Conservation (phyloP, 2,888 invertebrate genomes). For the Chloroclystis v-ata region DNA sequence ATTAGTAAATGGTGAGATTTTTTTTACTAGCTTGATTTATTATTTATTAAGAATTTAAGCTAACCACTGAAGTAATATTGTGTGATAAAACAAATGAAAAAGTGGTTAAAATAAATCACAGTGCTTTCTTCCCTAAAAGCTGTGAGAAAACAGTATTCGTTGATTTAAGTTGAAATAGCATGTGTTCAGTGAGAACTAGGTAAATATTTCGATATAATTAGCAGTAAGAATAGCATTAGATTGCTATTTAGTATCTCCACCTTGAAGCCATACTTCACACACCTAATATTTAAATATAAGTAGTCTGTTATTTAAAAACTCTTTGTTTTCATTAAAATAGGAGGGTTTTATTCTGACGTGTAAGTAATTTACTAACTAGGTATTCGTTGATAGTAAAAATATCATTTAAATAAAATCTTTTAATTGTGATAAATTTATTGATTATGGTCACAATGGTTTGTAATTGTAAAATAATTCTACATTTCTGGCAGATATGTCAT, state of each 20-base stretch:
- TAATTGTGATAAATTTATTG: too few relatives aligned
- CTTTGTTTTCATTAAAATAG: neutral
- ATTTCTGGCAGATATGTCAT: slow-evolving; percentile 22
- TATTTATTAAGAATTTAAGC: too few relatives aligned
- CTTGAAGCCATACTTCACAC: too few relatives aligned
- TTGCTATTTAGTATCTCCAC: slow-evolving; percentile 37
- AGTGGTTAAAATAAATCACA: slow-evolving; percentile 2
- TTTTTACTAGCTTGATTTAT: too few relatives aligned
- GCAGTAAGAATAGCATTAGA: slow-evolving; percentile 42
- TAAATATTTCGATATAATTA: slow-evolving; percentile 58
- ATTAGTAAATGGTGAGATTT: too few relatives aligned
- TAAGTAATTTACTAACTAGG: too few relatives aligned
- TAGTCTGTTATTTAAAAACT: neutral
- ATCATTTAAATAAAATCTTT: too few relatives aligned
- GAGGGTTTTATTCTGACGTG: neutral
- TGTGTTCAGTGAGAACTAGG: slow-evolving; percentile 69
- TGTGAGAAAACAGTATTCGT: slow-evolving; percentile 26
- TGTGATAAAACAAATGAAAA: too few relatives aligned
- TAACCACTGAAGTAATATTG: neutral
- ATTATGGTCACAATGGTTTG: too few relatives aligned
- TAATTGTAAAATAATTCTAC: neutral
- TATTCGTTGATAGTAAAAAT: too few relatives aligned
- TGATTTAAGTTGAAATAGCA: slow-evolving; percentile 17
- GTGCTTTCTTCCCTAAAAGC: slow-evolving; percentile 22
- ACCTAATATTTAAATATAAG: too few relatives aligned